Percentiles rank a stretch among this genome's conserved stretches.
Conservation (phyloP, 2,888 invertebrate species). For the Cecidostiba fungosa region DNA sequence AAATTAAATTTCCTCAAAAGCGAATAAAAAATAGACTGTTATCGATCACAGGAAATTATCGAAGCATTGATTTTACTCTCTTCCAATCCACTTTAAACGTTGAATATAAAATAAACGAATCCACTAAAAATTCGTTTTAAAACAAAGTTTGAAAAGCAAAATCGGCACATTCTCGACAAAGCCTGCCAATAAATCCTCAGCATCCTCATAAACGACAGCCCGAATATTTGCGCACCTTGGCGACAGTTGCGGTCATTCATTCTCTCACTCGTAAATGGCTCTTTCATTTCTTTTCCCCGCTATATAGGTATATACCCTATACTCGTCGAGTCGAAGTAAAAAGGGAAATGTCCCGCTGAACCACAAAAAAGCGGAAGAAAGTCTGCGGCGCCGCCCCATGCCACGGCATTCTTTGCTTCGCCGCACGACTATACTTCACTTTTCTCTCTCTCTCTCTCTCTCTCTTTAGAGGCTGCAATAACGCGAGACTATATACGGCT, state of each 20-base stretch:
- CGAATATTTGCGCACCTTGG: neutral
- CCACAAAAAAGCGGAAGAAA: neutral
- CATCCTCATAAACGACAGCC: neutral
- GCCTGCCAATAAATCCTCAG: neutral
- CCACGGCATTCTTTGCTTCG: neutral
- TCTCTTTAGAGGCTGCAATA: neutral
- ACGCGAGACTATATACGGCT: neutral
- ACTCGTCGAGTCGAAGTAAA: neutral
- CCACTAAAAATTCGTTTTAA: neutral
- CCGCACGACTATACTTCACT: no score
- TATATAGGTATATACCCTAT: no score
- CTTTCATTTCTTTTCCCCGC: neutral
- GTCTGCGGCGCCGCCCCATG: neutral
- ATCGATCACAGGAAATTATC: no score
- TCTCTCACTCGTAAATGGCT: neutral
- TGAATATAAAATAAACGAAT: neutral
- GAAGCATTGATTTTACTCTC: no score
- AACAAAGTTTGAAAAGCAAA: neutral
- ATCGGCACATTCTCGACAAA: neutral
- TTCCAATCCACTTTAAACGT: neutral
- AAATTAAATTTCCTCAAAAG: no score
- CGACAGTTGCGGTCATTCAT: neutral
- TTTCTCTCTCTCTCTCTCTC: no score
- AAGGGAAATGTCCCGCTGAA: neutral
- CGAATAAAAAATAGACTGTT: no score